Evolutionary conservation across 2,797 vertebrate genomes (phyloP).

Genomic region (Echeneis naucrates): DNA sequence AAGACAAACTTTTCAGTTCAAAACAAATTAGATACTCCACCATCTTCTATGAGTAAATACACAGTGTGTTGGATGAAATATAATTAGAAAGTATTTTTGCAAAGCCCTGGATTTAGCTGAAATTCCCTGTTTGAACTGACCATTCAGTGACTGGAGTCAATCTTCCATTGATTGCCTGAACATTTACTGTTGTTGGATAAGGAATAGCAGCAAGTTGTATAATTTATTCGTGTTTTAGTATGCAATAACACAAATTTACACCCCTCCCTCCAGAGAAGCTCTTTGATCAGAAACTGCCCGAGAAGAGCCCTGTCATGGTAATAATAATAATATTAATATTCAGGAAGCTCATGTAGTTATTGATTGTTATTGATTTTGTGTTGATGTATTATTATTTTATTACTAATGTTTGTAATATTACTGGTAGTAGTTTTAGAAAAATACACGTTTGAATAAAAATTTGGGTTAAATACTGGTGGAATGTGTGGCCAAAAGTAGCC

Average conservation of each 20-base stretch:
- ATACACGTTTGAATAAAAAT: too few species aligned
- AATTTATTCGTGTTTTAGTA: too few species aligned
- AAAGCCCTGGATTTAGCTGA: too few species aligned
- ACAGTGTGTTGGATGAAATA: neutral
- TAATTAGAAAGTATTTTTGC: slow-evolving; percentile 16
- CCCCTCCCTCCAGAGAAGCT: too few species aligned
- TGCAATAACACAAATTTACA: too few species aligned
- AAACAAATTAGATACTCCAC: neutral
- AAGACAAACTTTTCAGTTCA: neutral
- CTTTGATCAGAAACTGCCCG: too few species aligned
- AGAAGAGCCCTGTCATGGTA: slow-evolving; percentile 14
- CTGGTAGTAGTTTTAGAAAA: too few species aligned
- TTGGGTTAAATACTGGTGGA: too few species aligned
- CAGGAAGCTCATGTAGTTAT: slow-evolving; percentile 8
- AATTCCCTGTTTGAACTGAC: slow-evolving; percentile 2
- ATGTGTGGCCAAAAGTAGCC: too few species aligned
- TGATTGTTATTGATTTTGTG: neutral
- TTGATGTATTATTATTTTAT: neutral
- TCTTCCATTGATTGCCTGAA: too few species aligned
- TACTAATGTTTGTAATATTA: neutral
- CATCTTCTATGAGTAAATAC: slow-evolving; percentile 11
- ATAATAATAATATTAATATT: slow-evolving; percentile 5
- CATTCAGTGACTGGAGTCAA: too few species aligned
- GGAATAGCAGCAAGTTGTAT: slow-evolving; percentile 18
- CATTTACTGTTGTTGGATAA: slow-evolving; percentile 7